Conservation (phyloP, 1,140 invertebrate species). For the Drosophila fuyamai region DNA sequence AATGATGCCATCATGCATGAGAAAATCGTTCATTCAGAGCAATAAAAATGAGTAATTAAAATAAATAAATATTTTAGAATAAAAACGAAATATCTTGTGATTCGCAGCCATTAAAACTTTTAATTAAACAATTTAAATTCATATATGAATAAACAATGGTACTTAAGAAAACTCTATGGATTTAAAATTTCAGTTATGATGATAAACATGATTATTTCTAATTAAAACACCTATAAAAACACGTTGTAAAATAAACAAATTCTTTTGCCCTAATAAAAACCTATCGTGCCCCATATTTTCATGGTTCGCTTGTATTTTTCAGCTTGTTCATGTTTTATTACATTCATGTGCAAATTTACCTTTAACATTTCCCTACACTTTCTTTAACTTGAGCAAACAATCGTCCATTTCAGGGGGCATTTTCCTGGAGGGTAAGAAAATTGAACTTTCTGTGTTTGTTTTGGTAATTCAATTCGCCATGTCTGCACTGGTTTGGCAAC, state of each 20-base stretch:
- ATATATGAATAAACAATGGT: no score
- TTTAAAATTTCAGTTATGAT: no score
- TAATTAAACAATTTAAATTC: no score
- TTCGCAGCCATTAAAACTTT: no score
- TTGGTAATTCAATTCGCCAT: conserved; percentile 74
- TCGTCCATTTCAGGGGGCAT: not conserved
- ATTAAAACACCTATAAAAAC: not conserved
- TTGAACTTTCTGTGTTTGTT: conserved; percentile 70
- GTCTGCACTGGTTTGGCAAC: conserved; percentile 64
- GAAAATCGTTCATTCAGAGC: not conserved
- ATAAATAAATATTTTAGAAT: not conserved
- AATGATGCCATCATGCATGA: not conserved
- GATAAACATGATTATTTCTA: not conserved
- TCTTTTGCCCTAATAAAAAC: not conserved
- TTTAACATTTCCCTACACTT: conserved; percentile 29
- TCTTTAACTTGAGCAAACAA: conserved; percentile 8
- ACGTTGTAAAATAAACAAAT: not conserved
- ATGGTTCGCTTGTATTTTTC: conserved; percentile 6
- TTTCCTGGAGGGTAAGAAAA: conserved; percentile 16
- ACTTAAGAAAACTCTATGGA: no score
- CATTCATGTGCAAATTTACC: conserved; percentile 23
- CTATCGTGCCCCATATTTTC: not conserved
- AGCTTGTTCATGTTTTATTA: conserved; percentile 21
- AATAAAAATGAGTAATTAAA: not conserved
- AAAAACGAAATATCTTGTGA: no score